Base-by-base conservation (phyloP, 2,888 invertebrate genomes). In the Acleris holmiana region DNA sequence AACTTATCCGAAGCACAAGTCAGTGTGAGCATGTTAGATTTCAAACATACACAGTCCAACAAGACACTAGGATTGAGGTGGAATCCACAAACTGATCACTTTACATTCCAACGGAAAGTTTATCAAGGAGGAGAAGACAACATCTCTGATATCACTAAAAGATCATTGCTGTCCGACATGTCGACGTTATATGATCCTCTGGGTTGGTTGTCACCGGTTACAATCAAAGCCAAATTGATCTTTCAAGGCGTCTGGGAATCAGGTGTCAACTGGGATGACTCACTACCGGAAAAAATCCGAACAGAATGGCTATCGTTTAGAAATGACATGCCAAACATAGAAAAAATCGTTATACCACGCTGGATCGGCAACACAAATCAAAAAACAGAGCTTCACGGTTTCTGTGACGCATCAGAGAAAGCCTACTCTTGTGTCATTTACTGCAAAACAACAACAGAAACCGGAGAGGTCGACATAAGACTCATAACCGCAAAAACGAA, bases 161-260 rank as follows among this genome's bases (percentile, higher is more conserved):
- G 65, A 18, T 13, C 49, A 47, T 48, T 68, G 46, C 40, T 68
- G 25, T 66, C 65, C 1, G 19, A 66, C 13, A 70, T 70, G 19
- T 67, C 68, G 23, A 65, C 64, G 18, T 44, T 67, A 18, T 70
- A 58, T 40, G 70, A 70, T 54, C 69, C 68, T 2, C 18, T 68
- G 8, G 68, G 69, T 5, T 69, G 69, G 67, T 19, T 68, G n/a
- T 56, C 68, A 17, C 68, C 68, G 2, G 19, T 64, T 3, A 64
- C 56, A 19, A 40, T 64, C 25, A 61, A 50, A 48, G 65, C 65
- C 18, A 68, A 68, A 29, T 3, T 68, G 23, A 8, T 62, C 4
- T 68, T 68, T 62, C 68, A 62, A 59, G 55, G 47, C 18, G 58
- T 58, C 1, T 67, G 67, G 64, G n/a, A 15, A 6, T 18, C 25